Percentiles rank a stretch among this genome's conserved stretches.
phyloP scores from a whole-genome alignment of 2,888 invertebrate genomes.

The Ichneumoninae sp. region DNA sequence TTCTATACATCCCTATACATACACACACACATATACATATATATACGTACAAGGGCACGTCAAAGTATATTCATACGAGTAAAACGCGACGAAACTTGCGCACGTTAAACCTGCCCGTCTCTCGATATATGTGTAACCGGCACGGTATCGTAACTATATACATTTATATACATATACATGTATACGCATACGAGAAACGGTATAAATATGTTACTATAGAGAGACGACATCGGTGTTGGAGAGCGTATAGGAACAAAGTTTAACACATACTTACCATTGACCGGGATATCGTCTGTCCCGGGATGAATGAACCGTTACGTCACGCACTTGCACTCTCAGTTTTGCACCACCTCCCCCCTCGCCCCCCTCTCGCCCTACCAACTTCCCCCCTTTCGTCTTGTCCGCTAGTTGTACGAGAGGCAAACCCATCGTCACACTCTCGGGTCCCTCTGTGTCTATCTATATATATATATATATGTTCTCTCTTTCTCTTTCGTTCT shows the following conservation, averaged over 20 bases:
- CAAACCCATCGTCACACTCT: slow-evolving; percentile 40
- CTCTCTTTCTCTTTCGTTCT: slow-evolving; percentile 55
- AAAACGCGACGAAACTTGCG: slow-evolving; percentile 35
- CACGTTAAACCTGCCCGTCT: slow-evolving; percentile 41
- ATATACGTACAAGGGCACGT: neutral
- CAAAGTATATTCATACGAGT: slow-evolving; percentile 53
- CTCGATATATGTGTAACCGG: slow-evolving; percentile 24
- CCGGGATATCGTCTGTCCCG: slow-evolving; percentile 83
- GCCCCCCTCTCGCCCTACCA: slow-evolving; percentile 11
- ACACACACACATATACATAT: slow-evolving; percentile 26
- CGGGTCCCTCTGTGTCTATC: slow-evolving; percentile 63
- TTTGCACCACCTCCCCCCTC: slow-evolving; percentile 72
- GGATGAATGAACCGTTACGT: slow-evolving; percentile 84
- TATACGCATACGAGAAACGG: slow-evolving; percentile 20
- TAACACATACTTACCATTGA: slow-evolving; percentile 81
- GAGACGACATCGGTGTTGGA: slow-evolving; percentile 18
- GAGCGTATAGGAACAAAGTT: slow-evolving; percentile 40
- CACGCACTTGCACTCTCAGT: slow-evolving; percentile 82
- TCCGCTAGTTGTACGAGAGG: slow-evolving; percentile 58
- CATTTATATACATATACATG: slow-evolving; percentile 39
- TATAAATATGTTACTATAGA: slow-evolving; percentile 24
- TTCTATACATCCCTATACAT: slow-evolving; percentile 39
- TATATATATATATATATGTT: slow-evolving; percentile 10
- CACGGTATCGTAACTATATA: slow-evolving; percentile 3
- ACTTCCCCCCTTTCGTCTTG: slow-evolving; percentile 50